Base-by-base conservation (phyloP, 2,113 vertebrate genomes). In the rabbit (Oryctolagus cuniculus) region DNA sequence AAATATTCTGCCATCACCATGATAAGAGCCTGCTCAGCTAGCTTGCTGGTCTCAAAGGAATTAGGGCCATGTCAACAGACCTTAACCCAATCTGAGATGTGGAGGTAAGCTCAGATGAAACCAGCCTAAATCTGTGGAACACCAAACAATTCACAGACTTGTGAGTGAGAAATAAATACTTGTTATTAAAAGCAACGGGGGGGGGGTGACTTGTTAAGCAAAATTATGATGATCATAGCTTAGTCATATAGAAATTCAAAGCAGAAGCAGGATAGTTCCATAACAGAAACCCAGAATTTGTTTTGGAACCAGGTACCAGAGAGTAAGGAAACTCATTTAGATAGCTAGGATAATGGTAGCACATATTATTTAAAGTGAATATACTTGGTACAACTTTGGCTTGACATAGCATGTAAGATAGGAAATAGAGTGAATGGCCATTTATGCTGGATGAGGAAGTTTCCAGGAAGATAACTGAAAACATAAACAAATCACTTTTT, bases 71-170 rank as follows among this genome's bases (percentile, higher is more conserved):
- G 17, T 34, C 17, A 31, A 69, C 22, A 38, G 53, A 75, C 38
- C 51, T 79, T 73, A 94, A 58, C 6, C 12, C 27, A 86, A 16
- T 75, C 55, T 79, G 49, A 90, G 4, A 72, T 61, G 51, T 64
- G 7, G 51, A 87, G 24, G 25, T 81, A 92, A 86, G 17, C 31
- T 63, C 61, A 92, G 61, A 94, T 34, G 15, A 92, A 81, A 70
- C 10, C 15, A 94, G 38, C 21, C 31, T 75, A 75, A 90, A 80
- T 69, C 22, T 75, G 5, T 24, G 10, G n/a, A 85, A 93, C 58
- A 16, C 22, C 78, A 90, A 89, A 67, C 10, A 92, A 90, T 90
- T 84, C 5, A n/a, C 66, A 79, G 15, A 83, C 74, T 24, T 55
- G 5, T 69, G 70, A 51, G 12, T 90, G 74, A 85, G 19, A 87